These are phyloP conservation scores for Molorchus minor DNA, from an alignment of 2,888 invertebrate species.

Conservation along the genomic window DNA sequence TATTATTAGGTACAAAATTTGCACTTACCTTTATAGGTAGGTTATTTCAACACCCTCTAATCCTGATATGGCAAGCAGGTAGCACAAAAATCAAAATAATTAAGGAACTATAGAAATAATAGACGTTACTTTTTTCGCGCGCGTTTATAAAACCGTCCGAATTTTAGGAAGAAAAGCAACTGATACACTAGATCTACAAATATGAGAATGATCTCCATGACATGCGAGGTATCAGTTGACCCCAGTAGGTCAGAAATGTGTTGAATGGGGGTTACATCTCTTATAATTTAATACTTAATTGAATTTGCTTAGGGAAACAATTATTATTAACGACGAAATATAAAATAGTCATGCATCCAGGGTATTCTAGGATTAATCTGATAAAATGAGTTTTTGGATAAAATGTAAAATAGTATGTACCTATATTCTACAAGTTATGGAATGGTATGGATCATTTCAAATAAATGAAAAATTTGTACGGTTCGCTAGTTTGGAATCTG, in stretches of 20 bases:
- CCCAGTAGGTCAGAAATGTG: conserved; percentile 21
- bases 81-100: no score
- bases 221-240: conserved; percentile 26
- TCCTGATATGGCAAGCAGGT: no score
- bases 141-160: conserved; percentile 12
- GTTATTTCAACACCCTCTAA: neutral
- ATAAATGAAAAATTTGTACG: no score
- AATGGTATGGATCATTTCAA: no score
- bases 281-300: neutral
- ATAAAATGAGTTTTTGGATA: no score
- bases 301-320: conserved; percentile 1
- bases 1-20: no score
- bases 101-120: neutral
- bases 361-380: no score
- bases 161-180: conserved; percentile 21
- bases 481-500: no score
- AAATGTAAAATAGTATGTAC: no score
- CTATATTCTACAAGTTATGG: no score
- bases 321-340: neutral
- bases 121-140: neutral
- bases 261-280: conserved; percentile 8
- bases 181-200: conserved; percentile 19
- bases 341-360: no score
- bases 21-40: no score
- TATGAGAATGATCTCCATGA: conserved; percentile 22